phyloP scores from a whole-genome alignment of 1,140 invertebrate genomes.

The Ectropis grisescens region DNA sequence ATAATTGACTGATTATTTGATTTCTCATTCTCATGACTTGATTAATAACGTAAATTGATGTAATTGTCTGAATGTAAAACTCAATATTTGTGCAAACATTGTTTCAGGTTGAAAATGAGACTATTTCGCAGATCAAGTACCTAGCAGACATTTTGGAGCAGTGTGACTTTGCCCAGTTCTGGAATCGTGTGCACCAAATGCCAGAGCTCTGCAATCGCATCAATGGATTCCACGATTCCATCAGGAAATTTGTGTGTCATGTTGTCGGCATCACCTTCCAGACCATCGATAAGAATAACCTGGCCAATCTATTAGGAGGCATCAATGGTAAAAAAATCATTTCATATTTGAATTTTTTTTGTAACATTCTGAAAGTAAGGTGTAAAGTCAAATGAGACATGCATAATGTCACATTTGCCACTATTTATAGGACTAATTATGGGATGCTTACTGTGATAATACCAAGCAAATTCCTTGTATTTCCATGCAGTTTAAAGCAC shows the following conservation, averaged over 20 bases:
- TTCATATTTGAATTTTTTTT: slow-evolving; percentile 1
- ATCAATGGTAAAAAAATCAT: slow-evolving; percentile 82
- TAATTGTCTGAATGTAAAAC: too few species aligned
- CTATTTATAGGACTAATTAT: too few species aligned
- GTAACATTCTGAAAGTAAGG: too few species aligned
- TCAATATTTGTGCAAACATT: too few species aligned
- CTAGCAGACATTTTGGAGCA: slow-evolving; percentile 93
- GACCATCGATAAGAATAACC: slow-evolving; percentile 86
- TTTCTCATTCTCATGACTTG: too few species aligned
- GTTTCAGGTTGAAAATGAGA: slow-evolving; percentile 85
- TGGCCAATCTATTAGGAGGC: slow-evolving; percentile 88
- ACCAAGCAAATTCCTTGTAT: too few species aligned
- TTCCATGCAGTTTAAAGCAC: too few species aligned
- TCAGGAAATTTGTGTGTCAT: slow-evolving; percentile 97
- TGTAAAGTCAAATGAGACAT: too few species aligned
- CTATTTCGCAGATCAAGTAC: slow-evolving; percentile 88
- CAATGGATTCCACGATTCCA: slow-evolving; percentile 93
- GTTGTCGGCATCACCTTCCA: slow-evolving; percentile 98
- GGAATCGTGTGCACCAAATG: slow-evolving; percentile 82
- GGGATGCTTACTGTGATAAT: too few species aligned
- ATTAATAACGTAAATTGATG: too few species aligned
- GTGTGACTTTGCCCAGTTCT: slow-evolving; percentile 94
- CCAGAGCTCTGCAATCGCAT: slow-evolving; percentile 82
- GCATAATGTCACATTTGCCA: too few species aligned
- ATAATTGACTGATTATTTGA: too few species aligned